phyloP scores from a whole-genome alignment of 1,140 invertebrate genomes.

The Calephelis virginiensis region DNA sequence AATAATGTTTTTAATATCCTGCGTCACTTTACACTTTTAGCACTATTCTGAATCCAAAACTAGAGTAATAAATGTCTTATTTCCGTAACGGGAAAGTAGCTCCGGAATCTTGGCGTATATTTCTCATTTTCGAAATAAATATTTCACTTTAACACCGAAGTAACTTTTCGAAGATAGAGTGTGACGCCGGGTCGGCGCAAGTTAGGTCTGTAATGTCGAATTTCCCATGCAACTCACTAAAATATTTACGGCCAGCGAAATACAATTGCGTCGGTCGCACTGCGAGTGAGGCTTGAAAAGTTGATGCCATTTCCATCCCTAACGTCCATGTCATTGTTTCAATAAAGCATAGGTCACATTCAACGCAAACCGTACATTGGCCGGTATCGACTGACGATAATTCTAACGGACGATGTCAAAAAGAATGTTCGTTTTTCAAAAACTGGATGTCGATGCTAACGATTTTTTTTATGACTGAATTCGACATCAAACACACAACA shows the following conservation, averaged over 20 bases:
- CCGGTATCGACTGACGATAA: conserved; percentile 3
- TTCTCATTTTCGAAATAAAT: conserved; percentile 18
- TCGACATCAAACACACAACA: too few relatives aligned
- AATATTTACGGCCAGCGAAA: conserved; percentile 32
- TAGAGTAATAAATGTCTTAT: not conserved
- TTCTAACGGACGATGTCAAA: conserved; percentile 1
- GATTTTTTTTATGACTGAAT: too few relatives aligned
- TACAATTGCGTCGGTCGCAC: conserved; percentile 27
- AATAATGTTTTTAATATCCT: too few relatives aligned
- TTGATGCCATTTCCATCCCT: conserved; percentile 40
- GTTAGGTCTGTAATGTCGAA: conserved; percentile 19
- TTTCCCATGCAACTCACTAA: conserved; percentile 26
- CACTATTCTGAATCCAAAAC: too few relatives aligned
- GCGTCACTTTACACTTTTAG: too few relatives aligned
- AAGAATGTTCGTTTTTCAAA: not conserved
- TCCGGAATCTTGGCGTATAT: not conserved
- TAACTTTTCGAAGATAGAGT: conserved; percentile 11
- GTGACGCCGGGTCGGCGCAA: conserved; percentile 10
- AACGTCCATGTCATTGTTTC: conserved; percentile 28
- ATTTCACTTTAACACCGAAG: conserved; percentile 12
- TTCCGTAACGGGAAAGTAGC: not conserved
- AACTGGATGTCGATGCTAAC: too few relatives aligned
- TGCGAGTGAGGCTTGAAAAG: conserved; percentile 38
- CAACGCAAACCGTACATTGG: not conserved
- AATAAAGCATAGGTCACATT: conserved; percentile 21